Evolutionary conservation across 2,797 vertebrate species (phyloP).

Genomic region (Epinephelus awoara): DNA sequence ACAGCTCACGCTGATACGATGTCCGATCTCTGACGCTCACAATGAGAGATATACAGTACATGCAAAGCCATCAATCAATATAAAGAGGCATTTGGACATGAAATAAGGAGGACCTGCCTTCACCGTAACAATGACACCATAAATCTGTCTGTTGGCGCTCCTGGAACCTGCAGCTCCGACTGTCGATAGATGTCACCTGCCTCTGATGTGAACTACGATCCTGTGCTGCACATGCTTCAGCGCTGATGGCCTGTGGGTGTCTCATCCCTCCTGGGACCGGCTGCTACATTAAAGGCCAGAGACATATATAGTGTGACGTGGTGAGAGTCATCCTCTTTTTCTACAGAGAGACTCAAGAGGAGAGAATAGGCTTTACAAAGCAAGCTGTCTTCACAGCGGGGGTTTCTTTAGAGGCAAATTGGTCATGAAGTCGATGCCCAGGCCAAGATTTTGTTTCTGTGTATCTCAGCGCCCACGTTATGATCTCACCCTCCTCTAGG

Average conservation of each 20-base stretch:
- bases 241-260: not conserved
- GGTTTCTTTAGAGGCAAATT: constrained; percentile 23
- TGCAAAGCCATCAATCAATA: constrained; percentile 62
- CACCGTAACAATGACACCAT: constrained; percentile 35
- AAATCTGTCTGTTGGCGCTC: constrained; percentile 53
- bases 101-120: constrained; percentile 59
- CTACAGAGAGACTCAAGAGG: not conserved
- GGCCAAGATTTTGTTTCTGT: constrained; percentile 37
- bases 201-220: constrained; percentile 38
- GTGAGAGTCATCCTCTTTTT: not conserved
- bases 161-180: constrained; percentile 29
- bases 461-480: constrained; percentile 36
- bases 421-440: constrained; percentile 8
- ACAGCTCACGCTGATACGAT: constrained; percentile 25
- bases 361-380: not conserved
- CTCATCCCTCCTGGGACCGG: not conserved
- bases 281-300: not conserved
- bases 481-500: constrained; percentile 24
- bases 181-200: constrained; percentile 26
- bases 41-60: constrained; percentile 15
- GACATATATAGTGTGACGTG: not conserved
- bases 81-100: constrained; percentile 59
- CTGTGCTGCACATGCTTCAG: constrained; percentile 17
- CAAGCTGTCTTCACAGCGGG: not conserved
- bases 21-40: constrained; percentile 16